Conservation (phyloP, 1,140 invertebrate species). For the Drosophila malerkotliana region DNA sequence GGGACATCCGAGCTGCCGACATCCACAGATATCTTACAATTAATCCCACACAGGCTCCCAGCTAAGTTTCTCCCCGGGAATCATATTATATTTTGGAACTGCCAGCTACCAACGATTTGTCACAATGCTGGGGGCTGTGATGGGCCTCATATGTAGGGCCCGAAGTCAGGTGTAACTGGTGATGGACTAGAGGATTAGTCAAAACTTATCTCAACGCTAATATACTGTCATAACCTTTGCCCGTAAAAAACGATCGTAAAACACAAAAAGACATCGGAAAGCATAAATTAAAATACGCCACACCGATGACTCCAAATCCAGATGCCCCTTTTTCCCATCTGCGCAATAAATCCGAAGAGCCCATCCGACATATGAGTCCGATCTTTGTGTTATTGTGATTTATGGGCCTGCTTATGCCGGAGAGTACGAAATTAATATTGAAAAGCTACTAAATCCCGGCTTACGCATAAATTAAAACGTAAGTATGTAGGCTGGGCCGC, state of each 20-base stretch:
- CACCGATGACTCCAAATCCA: slow-evolving; percentile 18
- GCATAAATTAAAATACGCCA: slow-evolving; percentile 54
- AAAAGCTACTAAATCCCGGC: slow-evolving; percentile 77
- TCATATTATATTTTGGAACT: slow-evolving; percentile 55
- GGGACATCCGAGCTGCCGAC: slow-evolving; percentile 42
- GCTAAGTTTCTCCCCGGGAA: slow-evolving; percentile 27
- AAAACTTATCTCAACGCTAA: slow-evolving; percentile 18
- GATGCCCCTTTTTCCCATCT: slow-evolving; percentile 50
- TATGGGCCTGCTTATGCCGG: slow-evolving; percentile 50
- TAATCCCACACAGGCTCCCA: slow-evolving; percentile 30
- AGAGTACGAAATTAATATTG: slow-evolving; percentile 75
- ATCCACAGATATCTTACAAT: slow-evolving; percentile 23
- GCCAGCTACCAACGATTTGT: slow-evolving; percentile 65
- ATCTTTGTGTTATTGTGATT: slow-evolving; percentile 74
- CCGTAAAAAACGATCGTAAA: slow-evolving; percentile 50
- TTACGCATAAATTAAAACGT: slow-evolving; percentile 79
- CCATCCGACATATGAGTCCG: slow-evolving; percentile 24
- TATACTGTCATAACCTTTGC: slow-evolving; percentile 26
- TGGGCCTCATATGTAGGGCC: not conserved
- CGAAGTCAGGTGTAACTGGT: slow-evolving; percentile 24
- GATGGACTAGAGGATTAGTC: slow-evolving; percentile 6
- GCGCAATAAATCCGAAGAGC: slow-evolving; percentile 64
- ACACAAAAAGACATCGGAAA: slow-evolving; percentile 30
- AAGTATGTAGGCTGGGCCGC: slow-evolving; percentile 62
- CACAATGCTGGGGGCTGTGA: slow-evolving; percentile 23